Evolutionary conservation across 2,113 vertebrate genomes (phyloP).

Genomic region (Pseudopipra pipra): DNA sequence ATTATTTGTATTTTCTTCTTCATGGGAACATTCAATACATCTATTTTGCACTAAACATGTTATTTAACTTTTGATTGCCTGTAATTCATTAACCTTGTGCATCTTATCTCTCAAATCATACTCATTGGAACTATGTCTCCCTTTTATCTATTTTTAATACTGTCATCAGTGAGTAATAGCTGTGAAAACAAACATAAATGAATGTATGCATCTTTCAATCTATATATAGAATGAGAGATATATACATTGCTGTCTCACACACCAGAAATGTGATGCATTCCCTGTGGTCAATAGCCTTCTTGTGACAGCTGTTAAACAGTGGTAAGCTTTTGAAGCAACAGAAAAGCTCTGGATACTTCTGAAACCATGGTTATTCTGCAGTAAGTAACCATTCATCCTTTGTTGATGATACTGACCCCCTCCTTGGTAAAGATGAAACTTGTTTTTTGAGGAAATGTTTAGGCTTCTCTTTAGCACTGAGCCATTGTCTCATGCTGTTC

Average conservation of each 20-base stretch:
- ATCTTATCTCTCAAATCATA: not conserved
- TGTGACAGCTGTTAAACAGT: constrained; percentile 21
- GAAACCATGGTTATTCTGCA: not conserved
- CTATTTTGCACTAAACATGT: not conserved
- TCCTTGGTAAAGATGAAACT: not conserved
- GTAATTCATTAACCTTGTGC: not conserved
- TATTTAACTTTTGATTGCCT: not conserved
- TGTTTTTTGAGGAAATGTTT: not conserved
- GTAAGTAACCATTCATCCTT: constrained; percentile 4
- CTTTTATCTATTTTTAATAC: not conserved
- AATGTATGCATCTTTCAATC: not conserved
- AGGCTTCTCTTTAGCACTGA: not conserved
- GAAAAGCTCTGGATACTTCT: not conserved
- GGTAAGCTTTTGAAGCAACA: not conserved
- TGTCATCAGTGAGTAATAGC: not conserved
- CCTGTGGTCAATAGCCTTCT: not conserved
- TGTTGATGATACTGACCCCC: constrained; percentile 7
- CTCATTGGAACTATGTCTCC: not conserved
- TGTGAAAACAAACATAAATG: not conserved
- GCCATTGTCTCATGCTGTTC: constrained; percentile 12
- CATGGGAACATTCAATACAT: not conserved
- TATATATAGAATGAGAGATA: not conserved
- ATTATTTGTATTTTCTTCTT: not conserved
- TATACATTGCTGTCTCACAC: not conserved
- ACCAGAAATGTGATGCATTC: not conserved